phyloP scores from a whole-genome alignment of 2,113 vertebrate species.

The Mustelus asterias region DNA sequence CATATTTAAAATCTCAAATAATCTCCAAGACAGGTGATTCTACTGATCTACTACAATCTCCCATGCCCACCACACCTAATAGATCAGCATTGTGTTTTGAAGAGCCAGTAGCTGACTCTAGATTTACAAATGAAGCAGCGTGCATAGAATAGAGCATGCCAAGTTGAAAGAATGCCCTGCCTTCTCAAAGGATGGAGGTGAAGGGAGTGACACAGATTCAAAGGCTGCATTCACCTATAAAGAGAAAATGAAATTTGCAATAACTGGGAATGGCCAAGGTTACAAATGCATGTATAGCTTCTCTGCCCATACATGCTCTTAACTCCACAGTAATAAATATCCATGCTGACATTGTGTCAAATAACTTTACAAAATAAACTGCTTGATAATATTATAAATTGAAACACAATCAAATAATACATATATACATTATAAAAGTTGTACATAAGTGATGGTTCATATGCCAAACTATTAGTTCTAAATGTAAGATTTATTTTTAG shows the following conservation, averaged over 20 bases:
- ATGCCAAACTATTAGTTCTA: neutral
- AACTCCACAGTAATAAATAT: neutral
- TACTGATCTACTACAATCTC: neutral
- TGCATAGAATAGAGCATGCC: constrained; percentile 40
- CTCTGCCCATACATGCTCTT: neutral
- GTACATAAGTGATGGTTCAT: neutral
- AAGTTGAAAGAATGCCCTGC: constrained; percentile 45
- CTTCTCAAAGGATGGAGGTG: constrained; percentile 36
- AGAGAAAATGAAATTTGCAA: constrained; percentile 27
- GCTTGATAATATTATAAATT: neutral
- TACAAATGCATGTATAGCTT: neutral
- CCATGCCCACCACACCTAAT: neutral
- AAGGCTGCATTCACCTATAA: neutral
- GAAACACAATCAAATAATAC: neutral
- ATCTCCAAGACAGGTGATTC: neutral
- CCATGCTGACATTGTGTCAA: neutral
- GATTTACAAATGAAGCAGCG: neutral
- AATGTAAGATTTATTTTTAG: neutral
- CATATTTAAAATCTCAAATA: neutral
- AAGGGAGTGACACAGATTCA: constrained; percentile 4
- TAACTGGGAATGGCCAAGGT: neutral
- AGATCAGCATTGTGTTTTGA: neutral
- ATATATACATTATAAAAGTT: neutral
- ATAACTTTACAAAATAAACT: neutral
- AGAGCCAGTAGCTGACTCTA: neutral